Conservation (phyloP, 2,888 invertebrate species). For the Tuta absoluta region DNA sequence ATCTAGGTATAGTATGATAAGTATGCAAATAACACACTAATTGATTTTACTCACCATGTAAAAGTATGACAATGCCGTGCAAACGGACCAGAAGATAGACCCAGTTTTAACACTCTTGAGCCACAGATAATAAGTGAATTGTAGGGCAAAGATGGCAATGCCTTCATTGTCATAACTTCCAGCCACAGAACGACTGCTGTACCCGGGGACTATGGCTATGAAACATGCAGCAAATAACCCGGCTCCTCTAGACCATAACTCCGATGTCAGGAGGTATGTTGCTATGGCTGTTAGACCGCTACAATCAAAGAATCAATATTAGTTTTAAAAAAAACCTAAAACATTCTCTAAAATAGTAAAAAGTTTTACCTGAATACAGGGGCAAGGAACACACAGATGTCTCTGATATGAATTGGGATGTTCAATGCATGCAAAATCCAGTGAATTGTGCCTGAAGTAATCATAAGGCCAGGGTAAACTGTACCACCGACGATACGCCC, state of each 20-base stretch:
- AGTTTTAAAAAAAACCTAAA: not conserved
- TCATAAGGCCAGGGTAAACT: slow-evolving; percentile 99
- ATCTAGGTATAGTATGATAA: not conserved
- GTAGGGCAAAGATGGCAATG: slow-evolving; percentile 99
- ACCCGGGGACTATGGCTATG: slow-evolving; percentile 99
- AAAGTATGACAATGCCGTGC: slow-evolving; percentile 97
- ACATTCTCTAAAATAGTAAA: not conserved
- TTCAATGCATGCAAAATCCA: slow-evolving; percentile 94
- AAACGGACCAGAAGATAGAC: slow-evolving; percentile 97
- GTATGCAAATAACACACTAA: not conserved
- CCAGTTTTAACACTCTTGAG: slow-evolving; percentile 98
- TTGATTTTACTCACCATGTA: slow-evolving; percentile 91
- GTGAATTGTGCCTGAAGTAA: slow-evolving; percentile 98
- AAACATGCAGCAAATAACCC: slow-evolving; percentile 99
- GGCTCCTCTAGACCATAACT: slow-evolving; percentile 97
- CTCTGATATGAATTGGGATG: slow-evolving; percentile 98
- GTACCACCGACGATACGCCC: slow-evolving; percentile 99
- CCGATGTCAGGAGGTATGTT: slow-evolving; percentile 98
- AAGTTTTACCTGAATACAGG: slow-evolving; percentile 92
- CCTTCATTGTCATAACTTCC: slow-evolving; percentile 99
- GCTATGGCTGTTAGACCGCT: slow-evolving; percentile 99
- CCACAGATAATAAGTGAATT: slow-evolving; percentile 99
- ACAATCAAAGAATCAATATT: slow-evolving; percentile 37
- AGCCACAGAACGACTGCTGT: slow-evolving; percentile 99
- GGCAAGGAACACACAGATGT: slow-evolving; percentile 99